These are phyloP conservation scores for Myopa testacea DNA, from an alignment of 2,888 invertebrate genomes.

Conservation along the genomic window DNA sequence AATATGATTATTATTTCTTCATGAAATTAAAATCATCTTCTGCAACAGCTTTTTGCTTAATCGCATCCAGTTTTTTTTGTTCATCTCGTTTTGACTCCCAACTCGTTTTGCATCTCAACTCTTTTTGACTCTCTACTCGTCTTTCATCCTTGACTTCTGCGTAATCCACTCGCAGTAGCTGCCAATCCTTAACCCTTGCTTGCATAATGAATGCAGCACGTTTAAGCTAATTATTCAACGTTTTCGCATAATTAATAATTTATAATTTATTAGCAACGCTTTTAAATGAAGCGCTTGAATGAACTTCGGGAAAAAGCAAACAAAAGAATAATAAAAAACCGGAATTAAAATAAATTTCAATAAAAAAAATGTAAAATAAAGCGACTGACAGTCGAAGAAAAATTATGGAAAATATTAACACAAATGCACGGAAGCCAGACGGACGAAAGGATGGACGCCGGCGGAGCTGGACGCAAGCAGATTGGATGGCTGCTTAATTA, in stretches of 20 bases:
- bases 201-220: slow-evolving; percentile 23
- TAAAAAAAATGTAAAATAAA: neutral
- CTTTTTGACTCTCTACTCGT: too few species aligned
- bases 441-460: neutral
- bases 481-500: neutral
- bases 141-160: too few species aligned
- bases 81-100: too few species aligned
- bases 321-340: neutral
- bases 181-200: slow-evolving; percentile 6
- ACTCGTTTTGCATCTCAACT: too few species aligned
- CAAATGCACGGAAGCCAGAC: neutral
- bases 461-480: too few species aligned
- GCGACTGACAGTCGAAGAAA: neutral
- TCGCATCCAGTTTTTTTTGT: too few species aligned
- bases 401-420: neutral
- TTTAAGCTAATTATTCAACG: slow-evolving; percentile 31
- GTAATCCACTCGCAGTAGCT: neutral
- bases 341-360: slow-evolving; percentile 8
- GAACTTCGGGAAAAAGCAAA: neutral
- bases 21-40: too few species aligned
- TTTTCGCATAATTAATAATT: slow-evolving; percentile 29
- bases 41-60: too few species aligned
- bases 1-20: too few species aligned
- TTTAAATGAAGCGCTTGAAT: slow-evolving; percentile 20
- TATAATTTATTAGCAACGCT: slow-evolving; percentile 17